Conservation (phyloP, 2,113 vertebrate genomes). For the Cyprinodon tularosa region DNA sequence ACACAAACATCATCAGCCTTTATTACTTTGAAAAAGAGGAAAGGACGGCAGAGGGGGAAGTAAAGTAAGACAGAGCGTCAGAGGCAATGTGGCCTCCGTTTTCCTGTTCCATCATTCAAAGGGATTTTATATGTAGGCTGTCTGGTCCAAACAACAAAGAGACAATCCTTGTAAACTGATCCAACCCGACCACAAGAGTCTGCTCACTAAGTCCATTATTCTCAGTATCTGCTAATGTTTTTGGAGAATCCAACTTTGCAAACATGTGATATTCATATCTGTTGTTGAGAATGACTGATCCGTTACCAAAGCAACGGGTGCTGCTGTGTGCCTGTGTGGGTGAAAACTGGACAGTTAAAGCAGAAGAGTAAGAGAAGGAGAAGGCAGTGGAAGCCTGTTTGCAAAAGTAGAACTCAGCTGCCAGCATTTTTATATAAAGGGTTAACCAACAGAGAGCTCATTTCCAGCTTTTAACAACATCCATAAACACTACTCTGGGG, state of each 20-base stretch:
- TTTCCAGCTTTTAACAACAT: constrained; percentile 3
- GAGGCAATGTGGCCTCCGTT: constrained; percentile 11
- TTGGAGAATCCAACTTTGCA: constrained; percentile 1
- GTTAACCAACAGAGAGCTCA: background rate
- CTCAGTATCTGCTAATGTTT: constrained; percentile 1
- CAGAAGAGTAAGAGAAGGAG: background rate
- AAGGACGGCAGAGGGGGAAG: constrained; percentile 17
- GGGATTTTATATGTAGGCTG: constrained; percentile 7
- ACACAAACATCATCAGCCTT: constrained; percentile 64
- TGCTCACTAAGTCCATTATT: background rate
- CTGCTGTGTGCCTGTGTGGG: constrained; percentile 27
- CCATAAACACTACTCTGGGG: background rate
- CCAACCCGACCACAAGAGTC: background rate
- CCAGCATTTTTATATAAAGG: background rate
- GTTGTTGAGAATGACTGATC: constrained; percentile 12
- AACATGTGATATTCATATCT: background rate
- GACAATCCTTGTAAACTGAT: background rate
- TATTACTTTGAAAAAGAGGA: constrained; percentile 39
- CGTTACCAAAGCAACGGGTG: constrained; percentile 40
- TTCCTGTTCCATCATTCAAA: constrained; percentile 6
- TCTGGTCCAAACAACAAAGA: background rate
- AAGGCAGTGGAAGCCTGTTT: constrained; percentile 13
- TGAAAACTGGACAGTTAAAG: constrained; percentile 40
- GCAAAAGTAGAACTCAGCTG: constrained; percentile 22
- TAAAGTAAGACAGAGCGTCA: background rate